These are phyloP conservation scores for Aspidapion aeneum DNA, from an alignment of 2,888 invertebrate genomes.

Conservation along the genomic window DNA sequence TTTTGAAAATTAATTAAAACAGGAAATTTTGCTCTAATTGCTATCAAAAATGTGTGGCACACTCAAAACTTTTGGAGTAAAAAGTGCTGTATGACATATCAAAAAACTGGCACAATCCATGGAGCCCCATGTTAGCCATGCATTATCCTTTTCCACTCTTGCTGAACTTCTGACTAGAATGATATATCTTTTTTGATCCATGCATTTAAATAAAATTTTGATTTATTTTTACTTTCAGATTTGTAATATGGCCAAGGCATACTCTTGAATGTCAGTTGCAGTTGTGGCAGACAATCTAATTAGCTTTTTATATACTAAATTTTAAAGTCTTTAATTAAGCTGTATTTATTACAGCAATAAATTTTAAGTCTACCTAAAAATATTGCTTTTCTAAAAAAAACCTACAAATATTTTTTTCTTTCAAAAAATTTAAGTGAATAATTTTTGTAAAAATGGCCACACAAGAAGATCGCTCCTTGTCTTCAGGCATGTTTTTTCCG, in stretches of 20 bases:
- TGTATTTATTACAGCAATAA: background rate
- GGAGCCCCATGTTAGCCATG: no score
- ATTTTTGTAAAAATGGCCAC: conserved; percentile 37
- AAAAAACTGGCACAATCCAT: no score
- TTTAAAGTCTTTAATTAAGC: conserved; percentile 13
- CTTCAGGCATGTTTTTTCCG: conserved; percentile 62
- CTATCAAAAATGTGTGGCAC: no score
- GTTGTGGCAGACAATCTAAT: background rate
- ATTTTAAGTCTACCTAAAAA: background rate
- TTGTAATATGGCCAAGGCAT: conserved; percentile 20
- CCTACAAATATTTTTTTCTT: background rate
- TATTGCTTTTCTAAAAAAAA: background rate
- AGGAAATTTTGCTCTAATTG: no score
- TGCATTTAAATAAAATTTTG: background rate
- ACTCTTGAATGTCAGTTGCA: conserved; percentile 18
- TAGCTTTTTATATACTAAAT: conserved; percentile 17
- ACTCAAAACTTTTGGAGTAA: no score
- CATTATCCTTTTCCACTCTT: no score
- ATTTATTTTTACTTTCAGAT: conserved; percentile 17
- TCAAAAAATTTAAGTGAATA: conserved; percentile 3
- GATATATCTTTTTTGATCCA: no score
- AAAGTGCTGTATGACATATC: no score
- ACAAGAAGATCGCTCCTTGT: conserved; percentile 55
- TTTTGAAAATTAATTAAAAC: no score
- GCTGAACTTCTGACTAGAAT: no score